Evolutionary conservation across 1,140 invertebrate species (phyloP), one percentile per base, ranked within the genome.

Genomic region (Araneus ventricosus): DNA sequence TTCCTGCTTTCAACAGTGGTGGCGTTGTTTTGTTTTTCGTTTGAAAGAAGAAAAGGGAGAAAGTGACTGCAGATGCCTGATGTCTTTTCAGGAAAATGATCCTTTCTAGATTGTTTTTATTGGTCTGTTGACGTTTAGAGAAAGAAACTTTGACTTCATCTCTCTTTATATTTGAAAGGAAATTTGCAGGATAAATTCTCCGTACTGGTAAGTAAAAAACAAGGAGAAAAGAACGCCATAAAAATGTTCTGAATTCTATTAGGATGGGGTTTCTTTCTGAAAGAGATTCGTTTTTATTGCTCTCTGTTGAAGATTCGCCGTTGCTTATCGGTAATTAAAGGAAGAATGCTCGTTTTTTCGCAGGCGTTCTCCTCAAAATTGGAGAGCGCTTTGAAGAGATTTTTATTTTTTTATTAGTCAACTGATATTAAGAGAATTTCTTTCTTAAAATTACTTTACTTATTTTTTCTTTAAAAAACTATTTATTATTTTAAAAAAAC

Each of bases 71-170:
- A 52, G 41, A 82, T 82, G 41, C 39, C 41, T 82, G 80, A 82
- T 52, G 52, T 88, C 86, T 88, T 67, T 82, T 88, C 61, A 88
- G 27, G 86, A 70, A 70, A 88, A 67, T 88, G 86, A 88, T 88
- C 57, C 59, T 88, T 88, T 70, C 17, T n/a, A 61, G 41, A 70
- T 88, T 61, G 86, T 88, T 88, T 88, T 88, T 67, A 88, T 88
- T 63, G 86, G 59, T 41, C 86, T 61, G 61, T 45, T 67, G 86
- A 88, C 59, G 86, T 88, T 88, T 70, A 70, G 52, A 24, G 37
- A 37, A 88, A 82, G 37, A 82, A 41, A 10, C 80, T 75, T 75
- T 75, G 70, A 75, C 70, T 75, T 75, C 70, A 34, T 75, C 70
- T 75, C 30, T 37, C 30, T 75, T 75, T 75, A 34, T 75, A 75